Percentiles rank a stretch among this genome's conserved stretches.
phyloP scores from a whole-genome alignment of 2,888 invertebrate species.

The Frankliniella fusca region DNA sequence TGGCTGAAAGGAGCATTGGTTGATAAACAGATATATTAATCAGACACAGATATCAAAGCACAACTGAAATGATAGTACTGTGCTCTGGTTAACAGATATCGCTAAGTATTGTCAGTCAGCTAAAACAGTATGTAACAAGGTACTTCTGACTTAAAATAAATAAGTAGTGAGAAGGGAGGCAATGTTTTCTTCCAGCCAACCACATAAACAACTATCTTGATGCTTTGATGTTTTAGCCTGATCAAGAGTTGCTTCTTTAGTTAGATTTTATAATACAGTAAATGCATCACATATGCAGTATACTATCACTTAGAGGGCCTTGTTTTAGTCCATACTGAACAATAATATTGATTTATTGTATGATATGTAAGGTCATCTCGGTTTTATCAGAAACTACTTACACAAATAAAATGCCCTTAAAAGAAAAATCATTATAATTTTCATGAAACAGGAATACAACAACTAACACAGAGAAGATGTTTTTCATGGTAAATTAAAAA shows the following conservation, averaged over 20 bases:
- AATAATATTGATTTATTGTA: background rate
- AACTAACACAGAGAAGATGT: no score
- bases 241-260: no score
- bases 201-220: no score
- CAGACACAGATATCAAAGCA: background rate
- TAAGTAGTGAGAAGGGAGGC: background rate
- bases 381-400: background rate
- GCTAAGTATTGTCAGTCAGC: background rate
- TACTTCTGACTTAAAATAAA: background rate
- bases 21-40: background rate
- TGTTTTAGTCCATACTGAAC: background rate
- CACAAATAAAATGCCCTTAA: background rate
- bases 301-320: no score
- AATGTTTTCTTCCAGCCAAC: background rate
- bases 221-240: no score
- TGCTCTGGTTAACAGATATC: background rate
- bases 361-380: slow-evolving; percentile 16
- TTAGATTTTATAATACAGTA: no score
- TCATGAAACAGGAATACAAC: background rate
- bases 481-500: no score
- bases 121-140: background rate
- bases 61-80: slow-evolving; percentile 6
- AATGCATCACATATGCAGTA: no score
- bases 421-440: background rate
- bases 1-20: background rate